Percentiles rank a stretch among this genome's conserved stretches.
These are phyloP conservation scores for Cheilosia vulpina DNA, from an alignment of 2,888 invertebrate genomes.

Conservation along the genomic window DNA sequence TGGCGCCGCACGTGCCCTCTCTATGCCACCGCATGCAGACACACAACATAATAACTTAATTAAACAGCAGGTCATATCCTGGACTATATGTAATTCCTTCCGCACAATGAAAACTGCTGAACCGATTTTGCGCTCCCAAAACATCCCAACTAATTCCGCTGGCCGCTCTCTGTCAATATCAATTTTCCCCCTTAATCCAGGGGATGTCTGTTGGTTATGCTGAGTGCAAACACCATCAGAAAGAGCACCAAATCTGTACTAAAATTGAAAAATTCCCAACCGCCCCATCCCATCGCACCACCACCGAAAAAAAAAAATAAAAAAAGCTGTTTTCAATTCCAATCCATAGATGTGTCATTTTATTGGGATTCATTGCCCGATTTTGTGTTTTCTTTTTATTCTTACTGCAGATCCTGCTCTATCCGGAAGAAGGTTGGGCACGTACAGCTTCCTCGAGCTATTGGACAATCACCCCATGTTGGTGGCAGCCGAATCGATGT, in stretches of 20 bases:
- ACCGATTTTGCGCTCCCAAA: constrained; percentile 11
- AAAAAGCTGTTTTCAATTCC: constrained; percentile 61
- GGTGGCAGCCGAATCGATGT: constrained; percentile 93
- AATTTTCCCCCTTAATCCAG: constrained; percentile 55
- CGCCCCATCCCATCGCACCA: constrained; percentile 1
- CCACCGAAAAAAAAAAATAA: background rate
- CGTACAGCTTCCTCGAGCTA: constrained; percentile 93
- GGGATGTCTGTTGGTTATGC: constrained; percentile 46
- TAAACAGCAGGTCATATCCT: constrained; percentile 73
- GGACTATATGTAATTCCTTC: constrained; percentile 68
- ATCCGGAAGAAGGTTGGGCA: constrained; percentile 95
- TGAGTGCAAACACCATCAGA: constrained; percentile 58
- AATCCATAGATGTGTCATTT: constrained; percentile 47
- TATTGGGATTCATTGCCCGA: constrained; percentile 40
- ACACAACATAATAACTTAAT: constrained; percentile 73
- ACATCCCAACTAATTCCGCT: constrained; percentile 4
- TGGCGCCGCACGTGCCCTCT: background rate
- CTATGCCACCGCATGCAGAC: constrained; percentile 18
- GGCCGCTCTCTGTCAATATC: constrained; percentile 46
- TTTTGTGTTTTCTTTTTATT: constrained; percentile 44
- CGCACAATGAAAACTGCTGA: constrained; percentile 65
- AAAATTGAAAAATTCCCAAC: constrained; percentile 54
- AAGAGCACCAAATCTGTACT: constrained; percentile 42
- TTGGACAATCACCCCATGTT: constrained; percentile 93
- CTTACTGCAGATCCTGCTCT: constrained; percentile 88